Evolutionary conservation across 1,140 invertebrate species (phyloP), one percentile per base, ranked within the genome.

Genomic region (Trinorchestia longiramus): DNA sequence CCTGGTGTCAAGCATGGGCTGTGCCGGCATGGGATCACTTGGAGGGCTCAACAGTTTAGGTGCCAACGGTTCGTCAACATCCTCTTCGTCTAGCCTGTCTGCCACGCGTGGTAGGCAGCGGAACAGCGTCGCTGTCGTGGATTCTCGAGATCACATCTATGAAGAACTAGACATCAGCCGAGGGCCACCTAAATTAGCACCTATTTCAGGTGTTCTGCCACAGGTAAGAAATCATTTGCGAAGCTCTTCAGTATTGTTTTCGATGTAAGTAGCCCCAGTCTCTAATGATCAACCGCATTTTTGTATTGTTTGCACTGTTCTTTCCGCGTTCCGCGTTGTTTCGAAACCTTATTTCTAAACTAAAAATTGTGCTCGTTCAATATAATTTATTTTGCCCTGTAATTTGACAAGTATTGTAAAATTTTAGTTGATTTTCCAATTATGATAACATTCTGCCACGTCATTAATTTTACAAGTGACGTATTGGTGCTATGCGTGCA

Each of bases 121-220:
- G 94, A 97, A 97, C 96, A 97, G 96, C 57, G 96, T 97, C 43
- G 96, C 96, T 40, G 96, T 97, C 47, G 96, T 97, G n/a, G 96
- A 97, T 88, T 97, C 96, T 42, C 87, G 96, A 44, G 96, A 97
- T 43, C 96, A 97, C 95, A 97, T 97, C 95, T 97, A 97, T 95
- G 96, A 97, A 92, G 96, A 97, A 42, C 95, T 97, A 53, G 96
- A 97, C 57, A 95, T 97, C 53, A 96, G 96, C 42, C 44, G 96
- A 92, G 96, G 96, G 42, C 96, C 96, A 23, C 96, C 96, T 41
- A 96, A 97, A 43, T 95, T 97, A 43, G 95, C 96, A 28, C 96
- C 96, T 41, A 96, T 96, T n/a, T 96, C 96, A 17, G 96, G 96
- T 23, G 96, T 96, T 6, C 91, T 97, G 15, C 96, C 96, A 17